Evolutionary conservation across 2,113 vertebrate species (phyloP).

Genomic region (Numida meleagris): DNA sequence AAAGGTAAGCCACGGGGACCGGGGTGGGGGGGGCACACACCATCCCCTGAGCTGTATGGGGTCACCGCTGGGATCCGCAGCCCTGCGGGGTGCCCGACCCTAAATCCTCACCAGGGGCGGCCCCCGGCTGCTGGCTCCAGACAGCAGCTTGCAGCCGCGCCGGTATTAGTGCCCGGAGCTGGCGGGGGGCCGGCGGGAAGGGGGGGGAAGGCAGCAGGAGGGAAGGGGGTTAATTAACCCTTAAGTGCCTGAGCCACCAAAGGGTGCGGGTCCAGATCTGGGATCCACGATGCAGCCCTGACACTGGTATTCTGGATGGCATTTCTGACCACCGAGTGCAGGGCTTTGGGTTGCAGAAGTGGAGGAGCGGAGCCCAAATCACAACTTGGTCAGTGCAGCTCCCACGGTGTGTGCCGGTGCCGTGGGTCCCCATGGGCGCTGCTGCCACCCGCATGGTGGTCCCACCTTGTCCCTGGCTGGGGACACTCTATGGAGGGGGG

Average conservation of each 20-base stretch:
- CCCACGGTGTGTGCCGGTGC: neutral
- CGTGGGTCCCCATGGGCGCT: neutral
- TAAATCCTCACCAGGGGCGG: neutral
- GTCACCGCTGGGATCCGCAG: neutral
- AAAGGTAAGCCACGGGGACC: slow-evolving; percentile 72
- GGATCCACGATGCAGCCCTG: neutral
- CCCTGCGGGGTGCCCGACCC: neutral
- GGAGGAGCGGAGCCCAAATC: rapidly evolving
- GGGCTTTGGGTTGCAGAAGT: neutral
- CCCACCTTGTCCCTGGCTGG: neutral
- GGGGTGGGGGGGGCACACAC: neutral
- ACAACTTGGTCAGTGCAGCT: neutral
- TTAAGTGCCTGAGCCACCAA: neutral
- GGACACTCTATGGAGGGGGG: neutral
- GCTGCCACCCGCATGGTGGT: neutral
- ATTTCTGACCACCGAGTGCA: neutral
- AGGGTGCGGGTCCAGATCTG: neutral
- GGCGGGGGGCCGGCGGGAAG: slow-evolving; percentile 14
- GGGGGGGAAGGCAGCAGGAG: neutral
- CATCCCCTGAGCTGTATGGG: no score
- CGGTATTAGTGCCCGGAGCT: slow-evolving; percentile 41
- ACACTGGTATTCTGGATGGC: neutral
- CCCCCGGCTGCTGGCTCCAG: neutral
- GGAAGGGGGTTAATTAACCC: slow-evolving; percentile 59
- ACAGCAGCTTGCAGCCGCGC: slow-evolving; percentile 21